These are phyloP conservation scores for Helicoverpa zea DNA, from an alignment of 1,140 invertebrate genomes.

Conservation along the genomic window DNA sequence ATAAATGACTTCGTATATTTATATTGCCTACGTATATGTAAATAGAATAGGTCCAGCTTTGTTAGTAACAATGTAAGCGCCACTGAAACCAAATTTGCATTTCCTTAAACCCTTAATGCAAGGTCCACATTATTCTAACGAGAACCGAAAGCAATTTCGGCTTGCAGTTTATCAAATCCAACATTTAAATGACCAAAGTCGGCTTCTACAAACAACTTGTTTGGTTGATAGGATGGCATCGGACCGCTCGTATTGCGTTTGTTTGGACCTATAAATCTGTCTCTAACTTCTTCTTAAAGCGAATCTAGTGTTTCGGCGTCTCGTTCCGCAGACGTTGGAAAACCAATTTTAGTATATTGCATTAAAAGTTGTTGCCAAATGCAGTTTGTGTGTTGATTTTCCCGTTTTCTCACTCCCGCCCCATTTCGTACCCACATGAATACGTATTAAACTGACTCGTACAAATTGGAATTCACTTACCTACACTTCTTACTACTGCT, in stretches of 20 bases:
- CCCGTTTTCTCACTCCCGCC: conserved; percentile 61
- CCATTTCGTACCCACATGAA: conserved; percentile 30
- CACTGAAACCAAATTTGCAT: conserved; percentile 21
- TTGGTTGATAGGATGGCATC: conserved; percentile 67
- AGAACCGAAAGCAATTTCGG: conserved; percentile 61
- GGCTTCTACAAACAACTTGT: conserved; percentile 72
- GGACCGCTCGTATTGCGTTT: conserved; percentile 69
- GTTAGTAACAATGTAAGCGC: background rate
- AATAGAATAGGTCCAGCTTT: background rate
- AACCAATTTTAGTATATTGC: conserved; percentile 80
- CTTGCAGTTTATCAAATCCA: conserved; percentile 73
- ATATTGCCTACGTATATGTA: too few species aligned
- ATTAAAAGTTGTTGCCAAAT: conserved; percentile 79
- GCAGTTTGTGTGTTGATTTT: conserved; percentile 70
- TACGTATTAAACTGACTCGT: conserved; percentile 36
- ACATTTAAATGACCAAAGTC: conserved; percentile 78
- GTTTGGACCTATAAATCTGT: conserved; percentile 80
- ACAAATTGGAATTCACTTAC: conserved; percentile 45
- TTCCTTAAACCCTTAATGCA: conserved; percentile 3
- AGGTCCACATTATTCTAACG: conserved; percentile 61
- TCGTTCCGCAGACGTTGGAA: conserved; percentile 71
- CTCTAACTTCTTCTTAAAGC: conserved; percentile 80
- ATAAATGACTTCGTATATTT: too few species aligned
- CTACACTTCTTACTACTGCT: background rate
- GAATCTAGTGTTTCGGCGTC: conserved; percentile 73